A percentile compares a stretch with the other conserved stretches of the same genome.
phyloP scores from a whole-genome alignment of 2,113 vertebrate species.

The Aptenodytes forsteri region DNA sequence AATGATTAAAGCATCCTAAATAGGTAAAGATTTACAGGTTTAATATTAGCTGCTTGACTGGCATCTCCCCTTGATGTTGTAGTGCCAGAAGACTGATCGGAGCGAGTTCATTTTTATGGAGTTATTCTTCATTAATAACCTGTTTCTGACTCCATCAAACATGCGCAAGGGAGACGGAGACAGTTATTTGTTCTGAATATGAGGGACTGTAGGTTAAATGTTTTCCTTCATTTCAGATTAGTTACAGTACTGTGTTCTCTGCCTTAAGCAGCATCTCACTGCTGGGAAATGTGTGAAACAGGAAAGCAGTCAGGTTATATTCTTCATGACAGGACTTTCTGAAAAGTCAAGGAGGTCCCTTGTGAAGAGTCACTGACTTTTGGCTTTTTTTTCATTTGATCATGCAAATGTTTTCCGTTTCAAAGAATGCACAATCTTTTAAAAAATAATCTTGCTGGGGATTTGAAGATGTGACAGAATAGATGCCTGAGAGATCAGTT shows the following conservation, averaged over 20 bases:
- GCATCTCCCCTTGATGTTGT: slow-evolving; percentile 4
- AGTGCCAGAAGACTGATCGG: slow-evolving; percentile 23
- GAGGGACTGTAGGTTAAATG: background rate
- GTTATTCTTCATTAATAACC: slow-evolving; percentile 49
- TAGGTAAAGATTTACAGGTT: slow-evolving; percentile 56
- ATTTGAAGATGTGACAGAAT: background rate
- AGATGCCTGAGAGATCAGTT: background rate
- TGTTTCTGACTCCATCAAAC: slow-evolving; percentile 1
- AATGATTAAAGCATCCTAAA: slow-evolving; percentile 54
- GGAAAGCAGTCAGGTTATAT: background rate
- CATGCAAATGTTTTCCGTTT: background rate
- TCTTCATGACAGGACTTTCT: background rate
- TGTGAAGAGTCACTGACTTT: background rate
- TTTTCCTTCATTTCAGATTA: slow-evolving; percentile 28
- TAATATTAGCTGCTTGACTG: slow-evolving; percentile 62
- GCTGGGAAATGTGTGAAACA: background rate
- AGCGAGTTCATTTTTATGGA: slow-evolving; percentile 23
- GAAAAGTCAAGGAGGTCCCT: background rate
- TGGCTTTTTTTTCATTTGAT: background rate
- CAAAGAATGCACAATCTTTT: background rate
- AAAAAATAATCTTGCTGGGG: background rate
- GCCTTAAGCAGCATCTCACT: background rate
- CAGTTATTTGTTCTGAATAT: slow-evolving; percentile 13
- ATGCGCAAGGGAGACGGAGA: background rate
- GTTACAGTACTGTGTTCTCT: background rate